These are phyloP conservation scores for Microtus ochrogaster DNA, from an alignment of 2,113 vertebrate genomes.

Conservation along the genomic window DNA sequence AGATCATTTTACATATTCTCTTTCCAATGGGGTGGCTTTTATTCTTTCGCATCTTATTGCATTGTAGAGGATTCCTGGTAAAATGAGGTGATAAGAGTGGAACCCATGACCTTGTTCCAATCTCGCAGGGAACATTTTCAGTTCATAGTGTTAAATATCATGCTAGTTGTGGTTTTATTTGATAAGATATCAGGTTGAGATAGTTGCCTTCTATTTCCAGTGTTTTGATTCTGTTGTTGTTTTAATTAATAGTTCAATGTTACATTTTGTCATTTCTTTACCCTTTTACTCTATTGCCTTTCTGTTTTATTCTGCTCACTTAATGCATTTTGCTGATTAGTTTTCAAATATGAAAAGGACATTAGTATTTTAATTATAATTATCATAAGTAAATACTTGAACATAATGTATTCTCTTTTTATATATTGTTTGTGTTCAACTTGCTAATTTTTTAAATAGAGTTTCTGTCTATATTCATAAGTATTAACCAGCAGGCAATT, in stretches of 20 bases:
- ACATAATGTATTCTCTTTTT: slow-evolving; percentile 40
- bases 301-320: neutral
- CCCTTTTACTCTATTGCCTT: neutral
- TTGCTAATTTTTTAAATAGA: slow-evolving; percentile 21
- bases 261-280: slow-evolving; percentile 12
- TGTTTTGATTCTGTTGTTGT: neutral
- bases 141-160: neutral
- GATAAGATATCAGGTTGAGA: neutral
- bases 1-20: neutral
- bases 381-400: neutral
- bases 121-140: neutral
- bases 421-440: slow-evolving; percentile 21
- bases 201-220: neutral
- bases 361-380: neutral
- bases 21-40: slow-evolving; percentile 26
- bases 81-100: neutral
- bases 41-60: slow-evolving; percentile 19
- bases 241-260: neutral
- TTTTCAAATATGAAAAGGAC: slow-evolving; percentile 27
- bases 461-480: slow-evolving; percentile 29
- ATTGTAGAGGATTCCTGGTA: neutral
- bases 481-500: neutral
- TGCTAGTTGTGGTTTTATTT: neutral
- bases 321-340: slow-evolving; percentile 40
- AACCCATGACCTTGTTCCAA: neutral